Evolutionary conservation across 2,888 invertebrate genomes (phyloP), one percentile per base, ranked within the genome.

Genomic region (Syritta pipiens): DNA sequence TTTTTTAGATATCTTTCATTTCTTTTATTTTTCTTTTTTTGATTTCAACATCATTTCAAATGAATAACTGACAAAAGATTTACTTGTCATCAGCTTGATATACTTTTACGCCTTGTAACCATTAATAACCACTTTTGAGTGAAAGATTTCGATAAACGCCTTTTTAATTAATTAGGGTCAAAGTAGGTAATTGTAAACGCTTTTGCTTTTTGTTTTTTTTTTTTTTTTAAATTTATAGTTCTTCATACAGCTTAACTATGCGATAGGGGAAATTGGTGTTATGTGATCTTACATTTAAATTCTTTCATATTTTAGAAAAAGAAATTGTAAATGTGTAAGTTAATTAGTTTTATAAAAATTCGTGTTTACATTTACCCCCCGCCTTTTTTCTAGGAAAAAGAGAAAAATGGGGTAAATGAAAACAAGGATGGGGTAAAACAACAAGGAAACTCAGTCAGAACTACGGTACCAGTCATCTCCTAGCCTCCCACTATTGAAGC

Each of bases 401-500:
- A n/a, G n/a, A n/a, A n/a, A n/a, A 26, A 26, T 26, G 7, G 26
- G 26, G n/a, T n/a, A n/a, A n/a, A 26, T 5, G 26, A 4, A 4
- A 7, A 26, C 26, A 26, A 26, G 4, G 4, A 5, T 7, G 7
- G 7, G 49, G 46, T 49, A 9, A 30, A 49, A 17, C 12, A 17
- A 28, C 14, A 49, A 28, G 17, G 26, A 6, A 35, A n/a, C n/a
- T 28, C 12, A n/a, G 26, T n/a, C n/a, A 35, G n/a, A 35, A 35
- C 10, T 35, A 35, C 35, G 1, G 35, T 35, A 35, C 35, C 35
- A 48, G 19, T 51, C 32, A 32, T 32, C 49, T 30, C 49, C 49
- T 51, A 32, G 49, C 49, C 14, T 51, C 20, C 49, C 30, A 51
- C 32, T 51, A 48, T 46, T 44, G 44, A 48, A 48, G 28, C 3